Base-by-base conservation (phyloP, 2,797 vertebrate genomes). In the Chromobotia macracanthus region DNA sequence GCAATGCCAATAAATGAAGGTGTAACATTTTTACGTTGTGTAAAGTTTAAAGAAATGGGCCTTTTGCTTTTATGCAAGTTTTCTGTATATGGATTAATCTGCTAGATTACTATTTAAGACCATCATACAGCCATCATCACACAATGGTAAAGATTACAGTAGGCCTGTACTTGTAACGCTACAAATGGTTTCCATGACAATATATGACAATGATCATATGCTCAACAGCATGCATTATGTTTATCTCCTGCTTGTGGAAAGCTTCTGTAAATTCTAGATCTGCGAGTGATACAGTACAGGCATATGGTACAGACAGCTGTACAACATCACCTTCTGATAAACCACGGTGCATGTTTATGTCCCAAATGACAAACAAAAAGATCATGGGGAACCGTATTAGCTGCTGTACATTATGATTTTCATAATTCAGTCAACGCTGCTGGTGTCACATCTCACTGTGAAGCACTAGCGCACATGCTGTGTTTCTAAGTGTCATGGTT, bases 121-220 rank as follows among this genome's bases (percentile, higher is more conserved):
- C 58, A 8, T 0, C 63, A 61, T 10, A 23, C 65, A 55, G 61
- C 50, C 53, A 21, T 64, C 2, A 56, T 77, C 69, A 75, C 79
- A 44, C 77, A 60, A 53, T 13, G 4, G 12, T 31, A 28, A 48
- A 71, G 51, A 63, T 31, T 3, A 75, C 56, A 64, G 51, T 38
- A 61, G 5, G 67, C 60, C 72, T 63, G 81, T 69, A 16, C 71
- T 72, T 63, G 46, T 38, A 81, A 81, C 81, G 79, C 80, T 87
- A 92, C 90, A 89, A 88, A 90, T 90, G 64, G 74, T 81, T 81
- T 80, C 78, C 69, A 85, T 82, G 71, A 85, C 84, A 78, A 74
- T 84, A 86, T 84, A 76, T 86, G 65, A 78, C 70, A 75, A 55
- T 72, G 65, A 75, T 83, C 74, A 73, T 83, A 82, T 60, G 79